A percentile compares a stretch with the other conserved stretches of the same genome.
Conservation (phyloP, 2,113 vertebrate species). For the Marcusenius ussheri region DNA sequence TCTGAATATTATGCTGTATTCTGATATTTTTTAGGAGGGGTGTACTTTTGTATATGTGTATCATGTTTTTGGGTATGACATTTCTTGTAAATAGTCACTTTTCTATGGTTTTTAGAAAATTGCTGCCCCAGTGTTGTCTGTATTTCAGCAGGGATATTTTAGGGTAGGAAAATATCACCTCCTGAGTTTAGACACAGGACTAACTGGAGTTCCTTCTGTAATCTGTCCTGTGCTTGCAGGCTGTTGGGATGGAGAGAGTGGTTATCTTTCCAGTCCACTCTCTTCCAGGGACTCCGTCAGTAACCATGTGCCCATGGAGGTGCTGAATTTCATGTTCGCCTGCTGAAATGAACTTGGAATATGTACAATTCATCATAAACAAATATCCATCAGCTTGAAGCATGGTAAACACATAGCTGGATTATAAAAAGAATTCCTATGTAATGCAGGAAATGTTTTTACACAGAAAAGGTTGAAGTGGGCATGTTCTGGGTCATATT, state of each 20-base stretch:
- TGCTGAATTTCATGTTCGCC: not conserved
- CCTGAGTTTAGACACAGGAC: not conserved
- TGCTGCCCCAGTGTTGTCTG: not conserved
- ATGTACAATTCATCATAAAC: not conserved
- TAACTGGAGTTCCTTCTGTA: not conserved
- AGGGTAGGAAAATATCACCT: not conserved
- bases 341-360: not conserved
- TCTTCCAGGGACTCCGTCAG: not conserved
- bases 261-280: not conserved
- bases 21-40: not conserved
- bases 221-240: not conserved
- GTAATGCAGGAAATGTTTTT: not conserved
- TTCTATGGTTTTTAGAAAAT: not conserved
- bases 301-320: not conserved
- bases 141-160: not conserved
- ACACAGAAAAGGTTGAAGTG: not conserved
- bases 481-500: not conserved
- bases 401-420: not conserved
- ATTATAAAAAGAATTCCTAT: not conserved
- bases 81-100: not conserved
- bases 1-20: not conserved
- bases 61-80: not conserved
- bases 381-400: not conserved
- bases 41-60: not conserved
- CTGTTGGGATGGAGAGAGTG: not conserved